phyloP scores from a whole-genome alignment of 2,888 invertebrate species.

The Bombylius discolor region DNA sequence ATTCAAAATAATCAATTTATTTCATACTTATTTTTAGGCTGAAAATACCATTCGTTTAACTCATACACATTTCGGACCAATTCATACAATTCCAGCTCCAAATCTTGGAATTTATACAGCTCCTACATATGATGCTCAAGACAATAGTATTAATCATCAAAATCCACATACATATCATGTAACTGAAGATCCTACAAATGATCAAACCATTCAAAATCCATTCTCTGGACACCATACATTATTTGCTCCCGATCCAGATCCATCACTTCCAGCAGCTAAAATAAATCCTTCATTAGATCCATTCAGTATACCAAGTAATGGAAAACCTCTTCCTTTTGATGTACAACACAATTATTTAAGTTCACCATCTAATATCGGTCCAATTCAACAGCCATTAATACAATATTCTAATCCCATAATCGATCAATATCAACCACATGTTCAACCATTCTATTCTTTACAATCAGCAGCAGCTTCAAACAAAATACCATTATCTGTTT shows the following conservation, averaged over 20 bases:
- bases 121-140: background rate
- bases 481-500: slow-evolving; percentile 27
- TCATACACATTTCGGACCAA: slow-evolving; percentile 37
- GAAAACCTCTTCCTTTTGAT: slow-evolving; percentile 30
- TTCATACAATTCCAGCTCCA: slow-evolving; percentile 77
- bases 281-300: slow-evolving; percentile 34
- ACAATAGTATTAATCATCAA: slow-evolving; percentile 10
- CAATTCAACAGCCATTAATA: slow-evolving; percentile 27
- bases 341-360: slow-evolving; percentile 27
- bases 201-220: slow-evolving; percentile 32
- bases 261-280: slow-evolving; percentile 34
- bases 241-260: slow-evolving; percentile 41
- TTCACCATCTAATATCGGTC: background rate
- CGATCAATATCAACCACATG: slow-evolving; percentile 35
- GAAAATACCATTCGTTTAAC: slow-evolving; percentile 49
- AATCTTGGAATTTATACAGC: slow-evolving; percentile 41
- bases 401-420: slow-evolving; percentile 32
- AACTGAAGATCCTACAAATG: slow-evolving; percentile 39
- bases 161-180: slow-evolving; percentile 40
- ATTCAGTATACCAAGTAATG: slow-evolving; percentile 37
- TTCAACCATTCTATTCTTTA: slow-evolving; percentile 29
- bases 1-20: slow-evolving; percentile 2
- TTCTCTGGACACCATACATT: slow-evolving; percentile 35
- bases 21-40: slow-evolving; percentile 20
- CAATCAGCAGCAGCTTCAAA: slow-evolving; percentile 24